Conservation (phyloP, 2,797 vertebrate genomes). For the Diplodus sargus region DNA sequence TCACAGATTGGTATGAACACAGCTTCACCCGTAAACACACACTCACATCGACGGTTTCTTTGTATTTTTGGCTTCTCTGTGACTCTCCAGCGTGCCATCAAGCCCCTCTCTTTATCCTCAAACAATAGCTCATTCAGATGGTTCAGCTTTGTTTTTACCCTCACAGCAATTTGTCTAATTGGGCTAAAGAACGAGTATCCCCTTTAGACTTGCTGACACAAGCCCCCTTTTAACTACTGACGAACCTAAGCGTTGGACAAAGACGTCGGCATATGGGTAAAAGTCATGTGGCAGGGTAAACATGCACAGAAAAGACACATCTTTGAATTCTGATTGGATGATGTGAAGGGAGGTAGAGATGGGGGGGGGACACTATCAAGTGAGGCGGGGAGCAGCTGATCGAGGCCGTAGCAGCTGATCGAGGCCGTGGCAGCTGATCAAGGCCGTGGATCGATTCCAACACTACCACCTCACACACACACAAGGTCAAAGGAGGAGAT, state of each 20-base stretch:
- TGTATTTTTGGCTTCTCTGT: slow-evolving; percentile 10
- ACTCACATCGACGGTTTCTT: background rate
- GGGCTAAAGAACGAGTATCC: slow-evolving; percentile 41
- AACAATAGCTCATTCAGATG: slow-evolving; percentile 61
- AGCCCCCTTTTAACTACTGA: background rate
- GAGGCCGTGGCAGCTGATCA: slow-evolving; percentile 10
- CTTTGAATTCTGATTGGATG: background rate
- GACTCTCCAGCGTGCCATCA: slow-evolving; percentile 11
- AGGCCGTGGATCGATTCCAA: slow-evolving; percentile 56
- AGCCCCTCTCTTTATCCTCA: slow-evolving; percentile 28
- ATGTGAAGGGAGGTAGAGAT: background rate
- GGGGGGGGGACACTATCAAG: slow-evolving; percentile 19
- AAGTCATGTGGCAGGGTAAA: background rate
- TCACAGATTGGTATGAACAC: slow-evolving; percentile 8
- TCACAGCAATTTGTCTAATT: slow-evolving; percentile 57
- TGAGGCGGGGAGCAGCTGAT: background rate
- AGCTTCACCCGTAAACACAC: background rate
- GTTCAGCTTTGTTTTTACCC: slow-evolving; percentile 63
- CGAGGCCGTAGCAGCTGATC: background rate
- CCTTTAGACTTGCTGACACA: slow-evolving; percentile 29
- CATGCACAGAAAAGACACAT: background rate
- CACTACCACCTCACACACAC: background rate
- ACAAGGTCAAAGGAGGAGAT: slow-evolving; percentile 42
- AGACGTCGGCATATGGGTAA: background rate
- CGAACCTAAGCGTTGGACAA: background rate